Conservation (phyloP, 2,888 invertebrate genomes). For the Argynnis bischoffii region DNA sequence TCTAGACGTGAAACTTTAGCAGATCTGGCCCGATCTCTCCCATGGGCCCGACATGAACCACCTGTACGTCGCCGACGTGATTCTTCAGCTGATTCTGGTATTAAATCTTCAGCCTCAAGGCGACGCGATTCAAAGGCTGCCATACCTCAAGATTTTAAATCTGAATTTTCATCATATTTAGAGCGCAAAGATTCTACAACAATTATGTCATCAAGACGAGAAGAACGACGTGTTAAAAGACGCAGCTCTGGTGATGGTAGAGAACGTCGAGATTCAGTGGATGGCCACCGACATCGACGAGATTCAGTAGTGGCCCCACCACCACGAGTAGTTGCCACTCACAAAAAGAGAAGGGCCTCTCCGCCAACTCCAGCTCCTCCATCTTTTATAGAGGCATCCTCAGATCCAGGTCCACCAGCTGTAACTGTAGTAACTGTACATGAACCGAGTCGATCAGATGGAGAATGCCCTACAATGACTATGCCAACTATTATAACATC, state of each 20-base stretch:
- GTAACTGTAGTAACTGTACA: conserved; percentile 75
- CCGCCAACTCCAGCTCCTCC: conserved; percentile 72
- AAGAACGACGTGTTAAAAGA: conserved; percentile 73
- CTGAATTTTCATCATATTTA: conserved; percentile 88
- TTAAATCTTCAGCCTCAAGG: conserved; percentile 88
- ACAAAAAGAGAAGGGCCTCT: conserved; percentile 79
- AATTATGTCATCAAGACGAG: conserved; percentile 61
- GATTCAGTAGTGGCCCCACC: conserved; percentile 85
- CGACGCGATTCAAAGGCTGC: conserved; percentile 87
- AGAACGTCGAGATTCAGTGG: conserved; percentile 85
- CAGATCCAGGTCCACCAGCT: conserved; percentile 84
- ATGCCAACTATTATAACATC: conserved; percentile 91
- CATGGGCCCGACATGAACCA: conserved; percentile 87
- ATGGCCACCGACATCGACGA: conserved; percentile 86
- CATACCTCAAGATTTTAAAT: conserved; percentile 83
- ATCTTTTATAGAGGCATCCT: conserved; percentile 82
- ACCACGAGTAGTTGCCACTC: conserved; percentile 84
- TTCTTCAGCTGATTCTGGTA: conserved; percentile 93
- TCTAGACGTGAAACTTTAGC: conserved; percentile 93
- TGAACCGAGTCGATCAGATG: conserved; percentile 82
- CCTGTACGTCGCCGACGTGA: conserved; percentile 89
- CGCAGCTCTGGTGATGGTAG: conserved; percentile 85
- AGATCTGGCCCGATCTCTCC: conserved; percentile 91
- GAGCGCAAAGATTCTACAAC: conserved; percentile 85
- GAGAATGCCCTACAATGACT: conserved; percentile 83